Percentiles rank a stretch among this genome's conserved stretches.
Evolutionary conservation across 2,888 invertebrate species (phyloP).

Genomic region (Cylindroiulus punctatus): DNA sequence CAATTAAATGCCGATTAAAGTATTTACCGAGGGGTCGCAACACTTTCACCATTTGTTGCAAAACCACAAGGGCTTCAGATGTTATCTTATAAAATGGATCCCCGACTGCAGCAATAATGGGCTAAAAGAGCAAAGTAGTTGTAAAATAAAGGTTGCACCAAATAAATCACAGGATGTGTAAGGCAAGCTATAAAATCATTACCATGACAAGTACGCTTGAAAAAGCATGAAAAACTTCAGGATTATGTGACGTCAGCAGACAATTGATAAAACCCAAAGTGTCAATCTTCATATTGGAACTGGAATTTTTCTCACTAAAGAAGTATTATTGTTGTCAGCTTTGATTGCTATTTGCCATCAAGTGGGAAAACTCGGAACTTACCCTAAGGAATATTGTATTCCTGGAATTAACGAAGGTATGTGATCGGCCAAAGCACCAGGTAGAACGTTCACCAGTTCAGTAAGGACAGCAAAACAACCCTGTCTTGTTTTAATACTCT

Average conservation of each 20-base stretch:
- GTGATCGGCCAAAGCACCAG: slow-evolving; percentile 84
- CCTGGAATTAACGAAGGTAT: slow-evolving; percentile 87
- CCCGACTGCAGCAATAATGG: slow-evolving; percentile 87
- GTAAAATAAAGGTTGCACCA: background rate
- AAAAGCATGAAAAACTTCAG: slow-evolving; percentile 82
- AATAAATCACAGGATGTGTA: background rate
- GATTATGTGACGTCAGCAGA: slow-evolving; percentile 80
- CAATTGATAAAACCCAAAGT: slow-evolving; percentile 91
- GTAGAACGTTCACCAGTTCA: slow-evolving; percentile 84
- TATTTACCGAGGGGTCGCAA: slow-evolving; percentile 81
- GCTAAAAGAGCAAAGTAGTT: slow-evolving; percentile 65
- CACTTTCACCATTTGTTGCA: slow-evolving; percentile 93
- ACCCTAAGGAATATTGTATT: slow-evolving; percentile 84
- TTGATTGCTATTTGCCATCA: no score
- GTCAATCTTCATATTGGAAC: slow-evolving; percentile 98
- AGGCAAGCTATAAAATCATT: slow-evolving; percentile 54
- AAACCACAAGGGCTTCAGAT: slow-evolving; percentile 91
- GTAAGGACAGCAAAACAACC: slow-evolving; percentile 91
- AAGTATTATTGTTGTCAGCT: no score
- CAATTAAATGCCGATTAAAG: background rate
- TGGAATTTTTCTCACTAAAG: slow-evolving; percentile 85
- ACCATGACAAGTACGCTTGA: slow-evolving; percentile 79
- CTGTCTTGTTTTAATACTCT: slow-evolving; percentile 88
- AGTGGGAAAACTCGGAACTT: slow-evolving; percentile 59
- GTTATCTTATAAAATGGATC: slow-evolving; percentile 99